Evolutionary conservation across 2,797 vertebrate species (phyloP).

Genomic region (Macropus fuliginosus): DNA sequence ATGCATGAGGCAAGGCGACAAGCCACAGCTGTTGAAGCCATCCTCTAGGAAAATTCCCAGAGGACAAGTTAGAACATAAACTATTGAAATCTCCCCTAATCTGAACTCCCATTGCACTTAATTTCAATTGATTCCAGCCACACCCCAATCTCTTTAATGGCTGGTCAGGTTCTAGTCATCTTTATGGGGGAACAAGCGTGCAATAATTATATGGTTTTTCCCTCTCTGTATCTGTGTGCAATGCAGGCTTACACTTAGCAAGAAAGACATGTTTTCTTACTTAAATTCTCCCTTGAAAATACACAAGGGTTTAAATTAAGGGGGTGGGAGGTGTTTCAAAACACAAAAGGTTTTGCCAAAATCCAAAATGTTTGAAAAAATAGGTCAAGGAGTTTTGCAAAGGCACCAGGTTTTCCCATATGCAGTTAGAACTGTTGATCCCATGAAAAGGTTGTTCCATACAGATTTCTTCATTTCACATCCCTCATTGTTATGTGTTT

Average conservation of each 20-base stretch:
- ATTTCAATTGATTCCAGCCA: background rate
- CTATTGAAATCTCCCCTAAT: background rate
- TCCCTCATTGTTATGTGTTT: conserved; percentile 28
- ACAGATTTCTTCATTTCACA: conserved; percentile 10
- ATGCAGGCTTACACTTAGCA: conserved; percentile 30
- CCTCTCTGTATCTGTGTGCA: background rate
- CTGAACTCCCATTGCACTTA: background rate
- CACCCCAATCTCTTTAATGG: background rate
- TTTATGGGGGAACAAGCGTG: conserved; percentile 10
- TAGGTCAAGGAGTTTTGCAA: conserved; percentile 42
- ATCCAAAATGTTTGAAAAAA: conserved; percentile 58
- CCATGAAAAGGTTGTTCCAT: conserved; percentile 5
- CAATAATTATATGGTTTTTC: background rate
- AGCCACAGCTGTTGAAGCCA: background rate
- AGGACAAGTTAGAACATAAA: background rate
- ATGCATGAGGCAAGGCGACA: background rate
- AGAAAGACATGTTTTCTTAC: conserved; percentile 57
- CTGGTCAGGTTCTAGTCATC: background rate
- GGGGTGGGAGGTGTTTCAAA: conserved; percentile 33
- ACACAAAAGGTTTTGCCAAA: conserved; percentile 62
- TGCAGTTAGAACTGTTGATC: conserved; percentile 26
- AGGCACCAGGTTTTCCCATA: conserved; percentile 51
- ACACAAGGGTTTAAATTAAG: conserved; percentile 67
- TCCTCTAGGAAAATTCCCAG: background rate
- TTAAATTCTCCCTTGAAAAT: conserved; percentile 62